These are phyloP conservation scores for Cremastinae sp. DNA, from an alignment of 2,888 invertebrate species.

Conservation along the genomic window DNA sequence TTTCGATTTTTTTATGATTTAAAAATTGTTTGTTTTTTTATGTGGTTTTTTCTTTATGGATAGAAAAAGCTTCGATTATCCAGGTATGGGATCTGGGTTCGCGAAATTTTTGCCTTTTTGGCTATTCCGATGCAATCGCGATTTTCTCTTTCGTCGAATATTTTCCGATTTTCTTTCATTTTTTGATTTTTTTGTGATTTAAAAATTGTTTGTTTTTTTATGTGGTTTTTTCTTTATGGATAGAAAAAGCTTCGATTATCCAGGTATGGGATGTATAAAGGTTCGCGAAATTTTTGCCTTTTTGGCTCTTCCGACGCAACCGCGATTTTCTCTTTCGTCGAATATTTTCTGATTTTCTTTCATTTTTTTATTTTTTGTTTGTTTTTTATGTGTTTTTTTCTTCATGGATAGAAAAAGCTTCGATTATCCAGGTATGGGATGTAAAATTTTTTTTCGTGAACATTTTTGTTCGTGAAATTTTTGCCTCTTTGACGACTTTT, in stretches of 20 bases:
- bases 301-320: conserved; percentile 20
- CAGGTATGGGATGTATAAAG: conserved; percentile 38
- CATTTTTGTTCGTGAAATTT: conserved; percentile 17
- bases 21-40: background rate
- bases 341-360: background rate
- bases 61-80: no score
- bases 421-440: conserved; percentile 56
- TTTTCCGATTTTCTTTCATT: background rate
- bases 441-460: no score
- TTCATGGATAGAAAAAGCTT: no score
- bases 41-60: no score
- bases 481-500: conserved; percentile 14
- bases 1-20: background rate
- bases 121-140: conserved; percentile 18
- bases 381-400: no score
- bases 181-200: background rate
- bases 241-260: no score
- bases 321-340: conserved; percentile 19
- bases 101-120: conserved; percentile 12
- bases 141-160: conserved; percentile 22
- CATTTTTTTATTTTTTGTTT: background rate
- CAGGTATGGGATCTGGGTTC: conserved; percentile 42
- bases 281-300: conserved; percentile 14
- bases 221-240: no score
- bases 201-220: background rate